Conservation (phyloP, 1,140 invertebrate genomes). For the Drosophila ambigua region DNA sequence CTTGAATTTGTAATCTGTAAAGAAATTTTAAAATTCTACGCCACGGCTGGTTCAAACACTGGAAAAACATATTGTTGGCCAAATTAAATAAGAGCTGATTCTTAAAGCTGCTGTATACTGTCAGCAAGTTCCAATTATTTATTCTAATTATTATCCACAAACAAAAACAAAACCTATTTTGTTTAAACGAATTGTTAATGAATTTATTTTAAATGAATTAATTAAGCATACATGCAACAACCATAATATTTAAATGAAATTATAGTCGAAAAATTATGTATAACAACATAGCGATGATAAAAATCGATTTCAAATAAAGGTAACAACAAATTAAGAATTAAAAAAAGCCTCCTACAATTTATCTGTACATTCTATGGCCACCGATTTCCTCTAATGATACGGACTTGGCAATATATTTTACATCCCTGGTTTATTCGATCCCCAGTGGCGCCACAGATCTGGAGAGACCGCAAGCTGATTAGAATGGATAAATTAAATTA, state of each 20-base stretch:
- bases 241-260: constrained; percentile 72
- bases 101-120: not conserved
- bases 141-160: constrained; percentile 44
- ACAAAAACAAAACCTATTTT: constrained; percentile 55
- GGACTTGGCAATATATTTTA: no score
- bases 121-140: constrained; percentile 51
- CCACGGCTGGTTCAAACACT: no score
- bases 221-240: constrained; percentile 55
- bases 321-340: constrained; percentile 16
- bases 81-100: no score
- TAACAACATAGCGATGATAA: constrained; percentile 58
- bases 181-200: constrained; percentile 78
- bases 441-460: no score
- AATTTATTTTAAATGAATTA: constrained; percentile 74
- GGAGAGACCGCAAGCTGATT: no score
- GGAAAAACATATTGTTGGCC: no score
- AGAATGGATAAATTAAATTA: no score
- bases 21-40: not conserved
- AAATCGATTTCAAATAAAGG: constrained; percentile 53
- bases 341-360: no score
- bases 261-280: constrained; percentile 78
- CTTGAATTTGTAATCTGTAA: constrained; percentile 32
- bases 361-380: no score
- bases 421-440: no score
- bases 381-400: no score